Conservation (phyloP, 2,113 vertebrate genomes). For the Channa maculata region DNA sequence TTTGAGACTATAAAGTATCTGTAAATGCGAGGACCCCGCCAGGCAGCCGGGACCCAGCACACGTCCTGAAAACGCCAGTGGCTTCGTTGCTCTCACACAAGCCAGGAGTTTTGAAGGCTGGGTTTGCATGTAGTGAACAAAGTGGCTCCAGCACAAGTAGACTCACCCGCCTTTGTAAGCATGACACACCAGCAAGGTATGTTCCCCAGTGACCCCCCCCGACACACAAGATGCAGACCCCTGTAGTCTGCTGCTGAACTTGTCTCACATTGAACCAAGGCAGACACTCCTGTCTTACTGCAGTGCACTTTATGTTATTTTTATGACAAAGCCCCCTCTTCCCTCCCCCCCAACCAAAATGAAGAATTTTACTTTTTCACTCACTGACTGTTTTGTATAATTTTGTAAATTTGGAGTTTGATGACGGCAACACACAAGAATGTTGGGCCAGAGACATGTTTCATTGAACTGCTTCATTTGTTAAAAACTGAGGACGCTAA, state of each 20-base stretch:
- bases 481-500: no score
- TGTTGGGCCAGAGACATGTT: no score
- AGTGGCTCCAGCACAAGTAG: slow-evolving; percentile 25
- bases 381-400: no score
- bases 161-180: not conserved
- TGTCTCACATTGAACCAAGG: not conserved
- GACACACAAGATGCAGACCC: not conserved
- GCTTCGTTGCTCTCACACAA: slow-evolving; percentile 10
- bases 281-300: no score
- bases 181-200: slow-evolving; percentile 40
- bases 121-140: slow-evolving; percentile 12
- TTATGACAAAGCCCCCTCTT: no score
- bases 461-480: no score
- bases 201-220: not conserved
- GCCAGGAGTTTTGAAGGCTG: no score
- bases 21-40: not conserved
- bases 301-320: no score
- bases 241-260: slow-evolving; percentile 5
- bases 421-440: no score
- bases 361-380: no score
- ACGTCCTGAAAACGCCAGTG: slow-evolving; percentile 12
- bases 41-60: slow-evolving; percentile 19
- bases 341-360: no score
- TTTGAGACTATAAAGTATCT: slow-evolving; percentile 40
- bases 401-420: no score